These are phyloP conservation scores for Sprattus sprattus DNA, from an alignment of 2,113 vertebrate species.

Conservation along the genomic window DNA sequence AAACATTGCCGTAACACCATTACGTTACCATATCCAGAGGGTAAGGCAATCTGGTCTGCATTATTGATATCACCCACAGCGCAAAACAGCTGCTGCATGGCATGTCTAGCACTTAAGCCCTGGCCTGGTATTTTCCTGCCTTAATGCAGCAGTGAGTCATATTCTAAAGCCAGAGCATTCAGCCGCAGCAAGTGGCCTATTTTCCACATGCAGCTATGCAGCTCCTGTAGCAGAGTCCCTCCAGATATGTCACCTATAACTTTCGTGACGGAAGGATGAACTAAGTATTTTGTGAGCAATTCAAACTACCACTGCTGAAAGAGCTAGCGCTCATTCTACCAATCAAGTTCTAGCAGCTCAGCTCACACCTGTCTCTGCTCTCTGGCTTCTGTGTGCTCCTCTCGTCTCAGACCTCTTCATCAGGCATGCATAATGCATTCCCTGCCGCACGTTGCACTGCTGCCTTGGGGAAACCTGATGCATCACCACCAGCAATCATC, in stretches of 20 bases:
- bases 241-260: neutral
- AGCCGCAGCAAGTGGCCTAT: neutral
- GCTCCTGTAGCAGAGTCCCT: neutral
- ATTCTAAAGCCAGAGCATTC: slow-evolving; percentile 4
- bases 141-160: slow-evolving; percentile 5
- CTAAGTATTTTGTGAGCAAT: too few relatives aligned
- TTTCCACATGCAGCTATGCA: neutral
- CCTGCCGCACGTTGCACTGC: neutral
- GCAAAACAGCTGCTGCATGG: neutral
- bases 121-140: neutral
- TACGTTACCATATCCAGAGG: neutral
- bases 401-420: neutral
- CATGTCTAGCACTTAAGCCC: neutral
- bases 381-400: neutral
- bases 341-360: slow-evolving; percentile 27
- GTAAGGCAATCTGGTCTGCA: slow-evolving; percentile 8
- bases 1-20: neutral
- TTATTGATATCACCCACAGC: slow-evolving; percentile 15
- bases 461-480: slow-evolving; percentile 6
- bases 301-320: neutral
- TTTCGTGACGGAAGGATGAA: neutral
- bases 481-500: neutral
- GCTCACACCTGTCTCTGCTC: slow-evolving; percentile 12
- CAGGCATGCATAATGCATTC: slow-evolving; percentile 19
- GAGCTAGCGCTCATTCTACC: neutral